Conservation (phyloP, 1,140 invertebrate genomes). For the Tenebrio molitor region DNA sequence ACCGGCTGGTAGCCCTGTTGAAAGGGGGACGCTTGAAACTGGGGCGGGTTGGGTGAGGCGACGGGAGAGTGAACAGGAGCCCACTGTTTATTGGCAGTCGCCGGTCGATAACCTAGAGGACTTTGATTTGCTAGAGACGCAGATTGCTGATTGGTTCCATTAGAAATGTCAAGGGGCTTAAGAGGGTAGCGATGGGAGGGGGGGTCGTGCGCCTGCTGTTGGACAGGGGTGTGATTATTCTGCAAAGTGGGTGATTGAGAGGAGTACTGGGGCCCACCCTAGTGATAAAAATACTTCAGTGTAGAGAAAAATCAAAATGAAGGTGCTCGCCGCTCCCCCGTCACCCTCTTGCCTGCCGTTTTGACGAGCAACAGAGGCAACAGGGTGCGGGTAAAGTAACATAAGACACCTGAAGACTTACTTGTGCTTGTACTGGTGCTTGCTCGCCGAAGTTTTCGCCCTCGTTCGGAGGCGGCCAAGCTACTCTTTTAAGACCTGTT, state of each 20-base stretch:
- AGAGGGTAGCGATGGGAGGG: slow-evolving; percentile 58
- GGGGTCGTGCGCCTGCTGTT: slow-evolving; percentile 51
- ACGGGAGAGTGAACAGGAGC: slow-evolving; percentile 61
- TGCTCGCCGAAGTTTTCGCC: slow-evolving; percentile 71
- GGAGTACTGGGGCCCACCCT: slow-evolving; percentile 61
- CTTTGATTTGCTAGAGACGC: slow-evolving; percentile 58
- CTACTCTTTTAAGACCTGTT: slow-evolving; percentile 82
- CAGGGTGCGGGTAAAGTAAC: background rate
- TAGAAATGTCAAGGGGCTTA: slow-evolving; percentile 56
- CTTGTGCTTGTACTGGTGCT: slow-evolving; percentile 69
- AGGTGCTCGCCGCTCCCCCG: background rate
- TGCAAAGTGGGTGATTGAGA: slow-evolving; percentile 57
- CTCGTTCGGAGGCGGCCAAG: slow-evolving; percentile 85
- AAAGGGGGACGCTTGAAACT: slow-evolving; percentile 25
- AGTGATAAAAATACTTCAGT: slow-evolving; percentile 44
- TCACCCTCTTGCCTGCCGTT: background rate
- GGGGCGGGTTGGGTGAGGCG: slow-evolving; percentile 43
- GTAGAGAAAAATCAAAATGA: slow-evolving; percentile 13
- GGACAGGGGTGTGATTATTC: slow-evolving; percentile 54
- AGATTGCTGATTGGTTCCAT: slow-evolving; percentile 54
- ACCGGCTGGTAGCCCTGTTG: too few species aligned
- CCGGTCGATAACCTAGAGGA: slow-evolving; percentile 55
- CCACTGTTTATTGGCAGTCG: slow-evolving; percentile 63
- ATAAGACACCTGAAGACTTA: slow-evolving; percentile 58
- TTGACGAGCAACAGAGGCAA: background rate